Conservation (phyloP, 2,888 invertebrate species). For the Calliopum simillimum region DNA sequence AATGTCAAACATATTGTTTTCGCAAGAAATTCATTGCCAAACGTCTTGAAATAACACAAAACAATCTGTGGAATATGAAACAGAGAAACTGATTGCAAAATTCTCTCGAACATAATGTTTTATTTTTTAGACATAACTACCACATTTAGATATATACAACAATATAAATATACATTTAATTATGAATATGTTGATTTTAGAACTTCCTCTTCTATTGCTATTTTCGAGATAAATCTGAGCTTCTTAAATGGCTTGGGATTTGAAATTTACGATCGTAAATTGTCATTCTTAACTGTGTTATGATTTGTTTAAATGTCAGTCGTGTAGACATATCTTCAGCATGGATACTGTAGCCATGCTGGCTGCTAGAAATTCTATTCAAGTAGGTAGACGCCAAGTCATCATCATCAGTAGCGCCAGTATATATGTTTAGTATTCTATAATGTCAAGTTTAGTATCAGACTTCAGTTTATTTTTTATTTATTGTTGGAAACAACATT, state of each 20-base stretch:
- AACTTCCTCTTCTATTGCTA: conserved; percentile 33
- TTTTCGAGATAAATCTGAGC: conserved; percentile 26
- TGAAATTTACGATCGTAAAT: conserved; percentile 10
- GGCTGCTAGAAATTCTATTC: neutral
- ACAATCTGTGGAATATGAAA: conserved; percentile 4
- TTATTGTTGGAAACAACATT: conserved; percentile 8
- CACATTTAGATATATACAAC: neutral
- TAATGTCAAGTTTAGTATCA: conserved; percentile 1
- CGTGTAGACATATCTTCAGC: neutral
- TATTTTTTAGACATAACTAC: no score
- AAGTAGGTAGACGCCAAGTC: no score
- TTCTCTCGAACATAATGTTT: neutral
- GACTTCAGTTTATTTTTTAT: neutral
- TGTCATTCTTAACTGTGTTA: conserved; percentile 27
- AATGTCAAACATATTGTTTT: conserved; percentile 30
- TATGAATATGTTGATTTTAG: conserved; percentile 26
- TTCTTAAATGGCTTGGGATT: conserved; percentile 16
- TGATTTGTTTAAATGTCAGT: neutral
- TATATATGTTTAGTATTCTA: neutral
- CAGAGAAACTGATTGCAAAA: conserved; percentile 12
- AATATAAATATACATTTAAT: neutral
- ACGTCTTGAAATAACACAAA: conserved; percentile 4
- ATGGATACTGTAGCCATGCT: neutral
- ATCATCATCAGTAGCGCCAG: conserved; percentile 26
- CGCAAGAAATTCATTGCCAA: conserved; percentile 37